Evolutionary conservation across 1,140 invertebrate species (phyloP).

Genomic region (Bombus consobrinus): DNA sequence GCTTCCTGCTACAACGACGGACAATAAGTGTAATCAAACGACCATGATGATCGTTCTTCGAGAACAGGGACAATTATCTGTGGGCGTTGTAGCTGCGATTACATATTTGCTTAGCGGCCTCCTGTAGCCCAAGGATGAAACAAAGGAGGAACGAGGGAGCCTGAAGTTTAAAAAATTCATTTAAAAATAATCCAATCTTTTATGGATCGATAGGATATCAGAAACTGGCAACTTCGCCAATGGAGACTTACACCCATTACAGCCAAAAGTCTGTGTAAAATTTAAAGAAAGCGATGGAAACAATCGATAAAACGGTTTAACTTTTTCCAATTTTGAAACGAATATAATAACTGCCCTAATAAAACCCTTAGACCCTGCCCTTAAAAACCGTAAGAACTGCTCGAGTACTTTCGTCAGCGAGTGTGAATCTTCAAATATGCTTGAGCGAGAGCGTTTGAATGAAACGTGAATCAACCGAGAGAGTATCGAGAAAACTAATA

Average conservation of each 20-base stretch:
- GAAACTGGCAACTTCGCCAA: too few species aligned
- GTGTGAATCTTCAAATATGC: background rate
- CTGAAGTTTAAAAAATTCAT: background rate
- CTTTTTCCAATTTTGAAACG: too few species aligned
- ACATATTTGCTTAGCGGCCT: background rate
- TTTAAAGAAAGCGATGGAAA: too few species aligned
- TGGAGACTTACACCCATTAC: too few species aligned
- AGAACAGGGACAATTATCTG: conserved; percentile 1
- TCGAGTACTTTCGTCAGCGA: background rate
- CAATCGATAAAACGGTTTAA: too few species aligned
- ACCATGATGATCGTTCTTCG: background rate
- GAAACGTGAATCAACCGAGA: background rate
- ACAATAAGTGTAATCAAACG: conserved; percentile 7
- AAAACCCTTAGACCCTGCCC: too few species aligned
- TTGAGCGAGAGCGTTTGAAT: too few species aligned
- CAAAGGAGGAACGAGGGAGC: background rate
- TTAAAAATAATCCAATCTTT: too few species aligned
- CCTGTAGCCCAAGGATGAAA: background rate
- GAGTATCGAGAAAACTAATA: background rate
- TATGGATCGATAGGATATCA: too few species aligned
- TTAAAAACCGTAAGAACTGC: rapidly evolving
- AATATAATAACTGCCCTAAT: background rate
- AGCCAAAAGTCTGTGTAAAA: too few species aligned
- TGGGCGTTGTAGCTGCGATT: background rate
- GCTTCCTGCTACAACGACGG: background rate